Percentiles rank a stretch among this genome's conserved stretches.
Evolutionary conservation across 92 coral and sea anemone species (phyloP).

Genomic region (Epizoanthus illoricatus): DNA sequence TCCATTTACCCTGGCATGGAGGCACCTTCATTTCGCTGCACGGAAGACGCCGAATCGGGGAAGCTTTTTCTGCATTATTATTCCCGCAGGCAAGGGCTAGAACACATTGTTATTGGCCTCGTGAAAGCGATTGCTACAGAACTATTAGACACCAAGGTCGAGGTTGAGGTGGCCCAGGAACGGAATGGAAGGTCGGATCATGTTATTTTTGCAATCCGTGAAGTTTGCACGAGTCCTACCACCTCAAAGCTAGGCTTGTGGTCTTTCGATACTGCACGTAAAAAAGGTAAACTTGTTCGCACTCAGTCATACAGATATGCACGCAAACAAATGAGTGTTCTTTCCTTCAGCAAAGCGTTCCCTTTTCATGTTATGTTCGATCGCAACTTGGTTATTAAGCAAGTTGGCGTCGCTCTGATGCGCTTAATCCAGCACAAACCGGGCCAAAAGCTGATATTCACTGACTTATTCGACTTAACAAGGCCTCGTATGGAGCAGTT

Average conservation of each 20-base stretch:
- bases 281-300: slow-evolving; percentile 21
- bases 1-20: slow-evolving; percentile 98
- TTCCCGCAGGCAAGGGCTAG: slow-evolving; percentile 84
- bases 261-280: slow-evolving; percentile 55
- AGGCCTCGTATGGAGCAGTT: slow-evolving; percentile 88
- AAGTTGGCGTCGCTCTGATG: slow-evolving; percentile 87
- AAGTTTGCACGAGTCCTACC: slow-evolving; percentile 59
- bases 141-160: slow-evolving; percentile 76
- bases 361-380: slow-evolving; percentile 97
- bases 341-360: slow-evolving; percentile 94
- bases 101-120: slow-evolving; percentile 92
- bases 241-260: slow-evolving; percentile 90
- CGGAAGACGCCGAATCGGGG: slow-evolving; percentile 83
- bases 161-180: slow-evolving; percentile 61
- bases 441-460: slow-evolving; percentile 59
- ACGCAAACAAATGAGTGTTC: slow-evolving; percentile 60
- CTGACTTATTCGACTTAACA: slow-evolving; percentile 76
- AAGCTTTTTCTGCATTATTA: slow-evolving; percentile 87
- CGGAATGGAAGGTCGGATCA: slow-evolving; percentile 72
- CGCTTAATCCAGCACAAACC: slow-evolving; percentile 64
- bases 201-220: slow-evolving; percentile 83
- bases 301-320: slow-evolving; percentile 28
- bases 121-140: slow-evolving; percentile 94
- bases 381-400: slow-evolving; percentile 78
- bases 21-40: slow-evolving; percentile 97